A percentile compares a stretch with the other conserved stretches of the same genome.
Evolutionary conservation across 2,888 invertebrate species (phyloP).

Genomic region (Sussaba pulchella): DNA sequence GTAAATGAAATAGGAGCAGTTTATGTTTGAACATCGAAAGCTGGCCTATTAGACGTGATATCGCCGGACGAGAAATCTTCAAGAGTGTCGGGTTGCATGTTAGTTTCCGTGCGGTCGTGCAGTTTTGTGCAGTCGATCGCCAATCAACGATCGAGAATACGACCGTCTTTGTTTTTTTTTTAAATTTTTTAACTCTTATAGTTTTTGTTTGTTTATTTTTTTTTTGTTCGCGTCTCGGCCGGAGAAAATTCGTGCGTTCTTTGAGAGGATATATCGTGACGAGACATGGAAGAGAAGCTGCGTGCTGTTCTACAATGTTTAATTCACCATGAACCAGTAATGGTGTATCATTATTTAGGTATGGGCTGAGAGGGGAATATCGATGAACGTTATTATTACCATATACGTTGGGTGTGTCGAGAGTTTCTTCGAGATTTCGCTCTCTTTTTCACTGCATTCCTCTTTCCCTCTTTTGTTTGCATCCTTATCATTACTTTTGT

Average conservation of each 20-base stretch:
- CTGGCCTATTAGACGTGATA: neutral
- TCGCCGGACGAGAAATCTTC: neutral
- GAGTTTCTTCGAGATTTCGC: neutral
- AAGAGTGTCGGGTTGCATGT: conserved; percentile 18
- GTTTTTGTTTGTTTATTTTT: neutral
- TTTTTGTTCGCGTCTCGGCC: conserved; percentile 7
- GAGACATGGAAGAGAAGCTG: neutral
- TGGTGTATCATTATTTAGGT: conserved; percentile 3
- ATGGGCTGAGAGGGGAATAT: neutral
- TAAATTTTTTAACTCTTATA: too few relatives aligned
- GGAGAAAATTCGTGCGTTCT: conserved; percentile 15
- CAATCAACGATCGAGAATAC: conserved; percentile 11
- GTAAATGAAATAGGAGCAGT: too few relatives aligned
- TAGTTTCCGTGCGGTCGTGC: conserved; percentile 5
- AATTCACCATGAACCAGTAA: neutral
- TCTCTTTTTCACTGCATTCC: neutral
- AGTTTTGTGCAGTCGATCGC: conserved; percentile 21
- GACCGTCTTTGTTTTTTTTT: too few relatives aligned
- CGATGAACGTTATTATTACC: conserved; percentile 18
- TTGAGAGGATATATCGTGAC: conserved; percentile 16
- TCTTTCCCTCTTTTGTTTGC: too few relatives aligned
- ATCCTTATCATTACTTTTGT: too few relatives aligned
- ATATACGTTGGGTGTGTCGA: conserved; percentile 9
- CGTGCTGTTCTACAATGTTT: conserved; percentile 10
- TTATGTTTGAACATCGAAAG: neutral